A percentile compares a stretch with the other conserved stretches of the same genome.
These are phyloP conservation scores for Mus caroli DNA, from an alignment of 2,797 vertebrate species.

Conservation along the genomic window DNA sequence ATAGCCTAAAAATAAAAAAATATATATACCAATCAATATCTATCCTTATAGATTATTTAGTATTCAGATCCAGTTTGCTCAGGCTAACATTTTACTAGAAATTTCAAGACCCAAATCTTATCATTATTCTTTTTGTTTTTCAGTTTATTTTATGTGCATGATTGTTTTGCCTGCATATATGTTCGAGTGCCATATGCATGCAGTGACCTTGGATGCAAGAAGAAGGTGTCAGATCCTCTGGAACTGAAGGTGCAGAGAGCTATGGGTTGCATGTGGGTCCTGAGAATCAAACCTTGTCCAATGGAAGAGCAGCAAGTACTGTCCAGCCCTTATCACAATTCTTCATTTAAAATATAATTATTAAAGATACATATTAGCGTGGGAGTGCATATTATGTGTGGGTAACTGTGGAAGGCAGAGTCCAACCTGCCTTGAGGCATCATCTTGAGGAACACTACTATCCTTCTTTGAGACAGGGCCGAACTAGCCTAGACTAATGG, in stretches of 20 bases:
- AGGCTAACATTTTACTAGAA: neutral
- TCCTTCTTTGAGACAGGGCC: neutral
- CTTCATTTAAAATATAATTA: neutral
- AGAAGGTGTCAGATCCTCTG: neutral
- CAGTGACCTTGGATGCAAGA: neutral
- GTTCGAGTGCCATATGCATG: neutral
- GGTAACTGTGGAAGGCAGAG: neutral
- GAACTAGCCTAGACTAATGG: neutral
- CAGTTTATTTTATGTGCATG: neutral
- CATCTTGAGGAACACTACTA: neutral
- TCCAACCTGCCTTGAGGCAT: neutral
- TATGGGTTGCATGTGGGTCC: neutral
- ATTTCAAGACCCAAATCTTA: constrained; percentile 43
- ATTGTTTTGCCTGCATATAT: neutral
- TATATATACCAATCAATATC: constrained; percentile 44
- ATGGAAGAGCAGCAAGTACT: neutral
- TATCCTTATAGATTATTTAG: neutral
- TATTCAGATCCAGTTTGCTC: neutral
- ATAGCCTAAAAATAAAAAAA: constrained; percentile 92
- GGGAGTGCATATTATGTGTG: neutral
- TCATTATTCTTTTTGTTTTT: constrained; percentile 1
- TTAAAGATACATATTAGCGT: neutral
- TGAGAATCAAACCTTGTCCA: neutral
- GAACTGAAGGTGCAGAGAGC: neutral
- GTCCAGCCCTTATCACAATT: neutral